Evolutionary conservation across 2,797 vertebrate genomes (phyloP).

Genomic region (Sebastes variabilis): DNA sequence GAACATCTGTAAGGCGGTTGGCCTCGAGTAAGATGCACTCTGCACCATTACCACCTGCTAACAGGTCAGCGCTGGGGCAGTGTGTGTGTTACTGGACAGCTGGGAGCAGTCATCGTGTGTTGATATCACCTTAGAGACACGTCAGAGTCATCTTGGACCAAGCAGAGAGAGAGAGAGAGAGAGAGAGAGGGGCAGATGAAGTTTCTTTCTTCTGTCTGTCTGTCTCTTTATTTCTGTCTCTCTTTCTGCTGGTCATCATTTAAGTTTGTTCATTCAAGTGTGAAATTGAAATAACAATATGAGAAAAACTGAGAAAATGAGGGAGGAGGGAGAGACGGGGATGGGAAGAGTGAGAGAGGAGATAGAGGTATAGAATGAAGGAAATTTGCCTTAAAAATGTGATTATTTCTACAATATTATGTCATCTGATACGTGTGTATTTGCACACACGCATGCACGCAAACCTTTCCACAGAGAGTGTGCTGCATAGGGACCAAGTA

Average conservation of each 20-base stretch:
- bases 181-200: not conserved
- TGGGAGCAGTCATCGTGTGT: constrained; percentile 31
- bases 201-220: not conserved
- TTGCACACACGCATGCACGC: not conserved
- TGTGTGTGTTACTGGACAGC: constrained; percentile 15
- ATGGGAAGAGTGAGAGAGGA: not conserved
- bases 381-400: constrained; percentile 31
- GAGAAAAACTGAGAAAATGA: constrained; percentile 39
- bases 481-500: not conserved
- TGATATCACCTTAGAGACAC: constrained; percentile 7
- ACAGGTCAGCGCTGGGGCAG: not conserved
- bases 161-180: not conserved
- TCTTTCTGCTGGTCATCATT: constrained; percentile 62
- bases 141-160: constrained; percentile 12
- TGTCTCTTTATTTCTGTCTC: not conserved
- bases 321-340: not conserved
- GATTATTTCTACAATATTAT: constrained; percentile 27
- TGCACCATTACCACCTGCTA: constrained; percentile 19
- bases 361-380: not conserved
- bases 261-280: constrained; percentile 72
- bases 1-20: constrained; percentile 21
- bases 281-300: constrained; percentile 80
- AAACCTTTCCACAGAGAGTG: not conserved
- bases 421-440: constrained; percentile 12
- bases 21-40: not conserved